Evolutionary conservation across 2,797 vertebrate species (phyloP), one percentile per base, ranked within the genome.

Genomic region (Florisuga fusca): DNA sequence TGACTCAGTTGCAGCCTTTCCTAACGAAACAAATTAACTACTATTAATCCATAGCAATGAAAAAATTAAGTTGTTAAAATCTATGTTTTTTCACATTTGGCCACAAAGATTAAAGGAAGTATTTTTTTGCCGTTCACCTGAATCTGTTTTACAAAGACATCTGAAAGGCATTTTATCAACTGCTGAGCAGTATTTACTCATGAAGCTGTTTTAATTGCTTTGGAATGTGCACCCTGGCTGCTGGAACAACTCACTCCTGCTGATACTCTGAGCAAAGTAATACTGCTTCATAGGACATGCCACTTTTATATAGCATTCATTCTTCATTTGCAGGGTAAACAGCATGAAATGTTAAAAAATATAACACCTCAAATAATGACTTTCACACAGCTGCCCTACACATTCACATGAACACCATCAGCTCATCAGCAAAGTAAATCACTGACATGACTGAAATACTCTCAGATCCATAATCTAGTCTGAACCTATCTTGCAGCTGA

Each of bases 121-220:
- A 73, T 9, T 67, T 84, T 36, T 86, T 55, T 38, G 26, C 63
- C 76, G n/a, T 48, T 71, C 71, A 96, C 91, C 91, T 94, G 67
- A 79, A 82, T 67, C 59, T 92, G 36, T 79, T 87, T 74, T 74
- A 89, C 6, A 0, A 86, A 95, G 77, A 94, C 80, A 82, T 94
- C 80, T 87, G 85, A 96, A 94, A 94, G 67, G 67, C 87, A 91
- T 93, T 95, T 96, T 94, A 94, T 96, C 94, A 94, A 75, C 77
- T 33, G 36, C 83, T 84, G 77, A 94, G 85, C 53, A 90, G 59
- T 95, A 80, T 89, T 93, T 93, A 85, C 92, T 95, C 45, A 90
- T 18, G 72, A 95, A 93, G 77, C 80, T 84, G 67, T 69, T 95
- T 74, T 96, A 96, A 96, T 91, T 86, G 91, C 80, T 94, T 64